Base-by-base conservation (phyloP, 2,888 invertebrate genomes). In the Chrysolina oricalcia region DNA sequence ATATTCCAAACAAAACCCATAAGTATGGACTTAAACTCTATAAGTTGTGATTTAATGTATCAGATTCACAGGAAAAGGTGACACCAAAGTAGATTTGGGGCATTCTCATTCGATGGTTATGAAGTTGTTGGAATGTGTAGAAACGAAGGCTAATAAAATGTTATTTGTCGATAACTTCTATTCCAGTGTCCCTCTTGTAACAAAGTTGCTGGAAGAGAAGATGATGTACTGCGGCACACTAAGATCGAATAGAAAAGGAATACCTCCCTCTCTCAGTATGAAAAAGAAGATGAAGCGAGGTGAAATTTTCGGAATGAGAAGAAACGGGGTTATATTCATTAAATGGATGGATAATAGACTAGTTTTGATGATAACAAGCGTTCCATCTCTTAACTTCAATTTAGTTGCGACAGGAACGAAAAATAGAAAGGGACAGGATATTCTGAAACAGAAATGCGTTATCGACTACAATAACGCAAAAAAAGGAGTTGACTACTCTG, bases 181-280 rank as follows among this genome's bases (percentile, higher is more conserved):
- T 23, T 68, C 56, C 15, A 68, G 53, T 53, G 9, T 68, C n/a
- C 35, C 35, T 53, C 40, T 68, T n/a, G 68, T 40, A 11, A 53
- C n/a, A 53, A 35, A n/a, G 19, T 23, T 35, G 40, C 40, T 53
- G 10, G 10, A 68, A 2, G 0, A 53, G 56, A 15, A 56, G 19
- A 68, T 68, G 41, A 53, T 15, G 27, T 68, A 68, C 41, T 68
- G 68, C n/a, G n/a, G n/a, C n/a, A n/a, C n/a, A n/a, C n/a, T n/a
- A n/a, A n/a, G n/a, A n/a, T n/a, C n/a, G n/a, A 56, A 68, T 40
- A 48, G 68, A 19, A 40, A 35, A 40, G 68, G 68, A 17, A 56
- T 68, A 53, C 56, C 68, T n/a, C 17, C n/a, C 17, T n/a, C n/a
- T n/a, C 8, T 9, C 8, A 19, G 15, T 19, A 13, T 27, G 11